Evolutionary conservation across 2,888 invertebrate species (phyloP), one percentile per base, ranked within the genome.

Genomic region (Eupithecia inturbata): DNA sequence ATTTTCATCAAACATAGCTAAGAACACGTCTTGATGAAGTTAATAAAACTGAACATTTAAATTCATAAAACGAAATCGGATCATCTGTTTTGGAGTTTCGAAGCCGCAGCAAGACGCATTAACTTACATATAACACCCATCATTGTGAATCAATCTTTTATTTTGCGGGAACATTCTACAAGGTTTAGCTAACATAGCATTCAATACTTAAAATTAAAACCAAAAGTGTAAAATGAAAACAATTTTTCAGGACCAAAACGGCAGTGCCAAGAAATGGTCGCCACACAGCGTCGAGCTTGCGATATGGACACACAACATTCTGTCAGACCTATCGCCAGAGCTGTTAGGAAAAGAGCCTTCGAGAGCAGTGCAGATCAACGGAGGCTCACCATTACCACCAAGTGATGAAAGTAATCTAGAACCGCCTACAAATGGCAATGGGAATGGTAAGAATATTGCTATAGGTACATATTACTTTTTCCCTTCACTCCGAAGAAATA

Each of bases 221-320:
- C 39, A 36, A 36, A 9, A 36, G 36, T 36, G 36, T 63, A 36
- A 22, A n/a, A 9, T 4, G 3, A n/a, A 19, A n/a, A 6, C 0
- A 36, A 10, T 31, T 16, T 82, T 77, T 26, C 78, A 94, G 94
- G 94, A 94, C 86, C 91, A 92, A 91, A 95, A 95, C 84, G 94
- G 95, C 80, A 94, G 95, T 76, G 95, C 90, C 82, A 95, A 95
- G 80, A 95, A 95, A 84, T 97, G 96, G 96, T 96, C 96, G 16
- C 96, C 97, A 53, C 97, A 96, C 92, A 96, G 96, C 94, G 98
- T 99, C 73, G 99, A 99, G 91, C 92, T 99, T 86, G 97, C 98
- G 64, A 91, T 99, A 84, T 99, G 99, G 99, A 97, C 99, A 73
- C 98, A 98, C 92, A 97, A 97, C 89, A 96, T 98, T 73, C 96